Conservation (phyloP, 1,140 invertebrate genomes). For the Brachionus rubens region DNA sequence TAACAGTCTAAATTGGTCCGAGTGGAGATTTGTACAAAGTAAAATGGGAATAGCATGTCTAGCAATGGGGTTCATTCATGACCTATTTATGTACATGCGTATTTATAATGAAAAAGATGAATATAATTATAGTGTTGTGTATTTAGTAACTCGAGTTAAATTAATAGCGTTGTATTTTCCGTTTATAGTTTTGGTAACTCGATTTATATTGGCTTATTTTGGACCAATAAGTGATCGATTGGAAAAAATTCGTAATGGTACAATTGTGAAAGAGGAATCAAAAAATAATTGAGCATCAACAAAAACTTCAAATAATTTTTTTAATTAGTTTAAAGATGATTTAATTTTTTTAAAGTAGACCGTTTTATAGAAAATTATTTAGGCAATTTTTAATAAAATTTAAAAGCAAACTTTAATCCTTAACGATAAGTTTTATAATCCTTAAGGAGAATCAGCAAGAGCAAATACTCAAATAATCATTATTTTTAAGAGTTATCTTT, state of each 20-base stretch:
- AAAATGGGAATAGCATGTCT: conserved; percentile 52
- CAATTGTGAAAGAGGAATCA: neutral
- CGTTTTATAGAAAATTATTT: too few relatives aligned
- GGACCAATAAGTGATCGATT: neutral
- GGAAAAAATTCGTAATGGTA: conserved; percentile 2
- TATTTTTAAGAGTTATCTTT: too few relatives aligned
- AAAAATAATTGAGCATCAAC: conserved; percentile 22
- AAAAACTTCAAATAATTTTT: too few relatives aligned
- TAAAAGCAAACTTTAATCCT: too few relatives aligned
- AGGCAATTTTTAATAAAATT: too few relatives aligned
- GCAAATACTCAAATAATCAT: too few relatives aligned
- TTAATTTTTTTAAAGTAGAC: too few relatives aligned
- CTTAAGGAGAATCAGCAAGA: too few relatives aligned
- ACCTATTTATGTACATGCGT: conserved; percentile 51
- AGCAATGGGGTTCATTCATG: conserved; percentile 51
- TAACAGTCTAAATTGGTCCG: conserved; percentile 53
- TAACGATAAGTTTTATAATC: too few relatives aligned
- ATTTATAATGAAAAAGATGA: conserved; percentile 46
- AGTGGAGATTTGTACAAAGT: conserved; percentile 55
- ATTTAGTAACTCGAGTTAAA: conserved; percentile 38
- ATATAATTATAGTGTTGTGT: conserved; percentile 18
- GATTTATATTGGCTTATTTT: conserved; percentile 24
- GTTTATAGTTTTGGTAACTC: neutral
- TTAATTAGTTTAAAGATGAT: too few relatives aligned
- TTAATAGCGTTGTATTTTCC: conserved; percentile 40